Evolutionary conservation across 2,797 vertebrate species (phyloP).

Genomic region (Karalla daura): DNA sequence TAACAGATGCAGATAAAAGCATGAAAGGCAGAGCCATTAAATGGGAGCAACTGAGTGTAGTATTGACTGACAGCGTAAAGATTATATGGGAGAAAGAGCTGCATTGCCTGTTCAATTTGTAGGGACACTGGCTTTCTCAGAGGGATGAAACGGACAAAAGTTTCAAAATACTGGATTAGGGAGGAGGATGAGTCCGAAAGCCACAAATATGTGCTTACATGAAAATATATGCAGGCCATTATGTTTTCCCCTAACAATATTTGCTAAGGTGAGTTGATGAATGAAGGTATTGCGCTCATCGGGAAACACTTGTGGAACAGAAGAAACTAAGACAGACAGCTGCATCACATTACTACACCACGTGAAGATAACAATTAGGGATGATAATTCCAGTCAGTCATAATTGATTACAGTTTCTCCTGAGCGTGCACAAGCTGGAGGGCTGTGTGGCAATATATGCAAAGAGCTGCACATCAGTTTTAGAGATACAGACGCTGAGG

Average conservation of each 20-base stretch:
- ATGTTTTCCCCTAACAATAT: neutral
- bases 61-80: neutral
- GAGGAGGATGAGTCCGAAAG: no score
- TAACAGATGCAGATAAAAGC: neutral
- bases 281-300: neutral
- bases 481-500: neutral
- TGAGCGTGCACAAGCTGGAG: neutral
- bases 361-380: neutral
- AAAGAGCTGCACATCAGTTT: slow-evolving; percentile 7
- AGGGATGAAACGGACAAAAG: neutral
- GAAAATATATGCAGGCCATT: no score
- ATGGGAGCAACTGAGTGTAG: neutral
- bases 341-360: neutral
- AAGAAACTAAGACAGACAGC: neutral
- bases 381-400: slow-evolving; percentile 4
- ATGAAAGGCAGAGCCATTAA: neutral
- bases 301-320: neutral
- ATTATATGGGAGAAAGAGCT: neutral
- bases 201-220: neutral
- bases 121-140: neutral
- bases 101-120: neutral
- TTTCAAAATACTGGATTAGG: neutral
- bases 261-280: neutral
- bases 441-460: slow-evolving; percentile 7
- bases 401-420: slow-evolving; percentile 7